Percentiles rank a stretch among this genome's conserved stretches.
Evolutionary conservation across 2,113 vertebrate genomes (phyloP).

Genomic region (Aleadryas rufinucha): DNA sequence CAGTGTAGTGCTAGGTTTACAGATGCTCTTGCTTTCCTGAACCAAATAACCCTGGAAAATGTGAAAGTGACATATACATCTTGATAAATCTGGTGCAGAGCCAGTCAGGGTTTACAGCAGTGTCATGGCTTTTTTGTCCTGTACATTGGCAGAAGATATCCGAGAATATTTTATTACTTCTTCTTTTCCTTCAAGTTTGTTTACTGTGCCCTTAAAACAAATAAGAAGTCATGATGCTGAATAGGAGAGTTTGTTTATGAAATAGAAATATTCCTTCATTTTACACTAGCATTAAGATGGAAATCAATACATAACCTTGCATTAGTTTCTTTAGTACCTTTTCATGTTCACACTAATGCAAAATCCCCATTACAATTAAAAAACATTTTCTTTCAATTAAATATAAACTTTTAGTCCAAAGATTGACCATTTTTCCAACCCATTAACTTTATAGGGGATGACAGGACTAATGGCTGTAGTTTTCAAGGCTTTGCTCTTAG

Average conservation of each 20-base stretch:
- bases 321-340: constrained; percentile 31
- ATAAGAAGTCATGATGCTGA: not conserved
- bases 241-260: not conserved
- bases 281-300: not conserved
- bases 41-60: constrained; percentile 27
- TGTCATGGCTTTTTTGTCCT: constrained; percentile 24
- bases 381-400: constrained; percentile 74
- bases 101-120: not conserved
- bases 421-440: constrained; percentile 69
- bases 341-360: constrained; percentile 41
- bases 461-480: constrained; percentile 67
- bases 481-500: constrained; percentile 63
- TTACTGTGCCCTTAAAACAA: not conserved
- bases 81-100: constrained; percentile 17
- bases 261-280: not conserved
- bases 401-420: constrained; percentile 71
- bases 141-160: not conserved
- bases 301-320: constrained; percentile 5
- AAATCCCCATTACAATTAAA: constrained; percentile 65
- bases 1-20: not conserved
- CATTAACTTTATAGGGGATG: constrained; percentile 68
- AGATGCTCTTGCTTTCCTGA: constrained; percentile 25
- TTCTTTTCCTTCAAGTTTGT: not conserved
- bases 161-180: not conserved
- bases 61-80: not conserved